Base-by-base conservation (phyloP, 37 sponge, comb jelly and placozoan species). In the Amphimedon queenslandica region DNA sequence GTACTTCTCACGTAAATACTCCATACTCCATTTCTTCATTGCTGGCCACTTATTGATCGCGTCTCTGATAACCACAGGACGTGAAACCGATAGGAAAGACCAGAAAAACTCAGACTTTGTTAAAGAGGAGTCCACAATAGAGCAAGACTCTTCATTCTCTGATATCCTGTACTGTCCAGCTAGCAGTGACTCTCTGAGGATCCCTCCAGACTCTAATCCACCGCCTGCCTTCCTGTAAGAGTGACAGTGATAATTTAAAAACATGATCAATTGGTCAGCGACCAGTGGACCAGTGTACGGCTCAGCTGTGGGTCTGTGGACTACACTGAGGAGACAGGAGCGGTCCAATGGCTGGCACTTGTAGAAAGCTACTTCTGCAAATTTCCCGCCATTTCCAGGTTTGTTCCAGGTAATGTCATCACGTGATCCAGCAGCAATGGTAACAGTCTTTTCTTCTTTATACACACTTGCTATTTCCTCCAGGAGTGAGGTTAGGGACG, bases 31-130 rank as follows among this genome's bases (percentile, higher is more conserved):
- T 76, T 81, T 86, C 18, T 3, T 64, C 57, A 86, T 67, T 53
- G 91, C 87, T 36, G 82, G 76, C 91, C 87, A 90, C 24, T 76
- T 18, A 21, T 73, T 63, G 8, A 41, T 39, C 0, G 74, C 91
- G 20, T 43, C 58, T 37, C 81, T 75, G 23, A 90, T 77, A 2
- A 90, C 51, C n/a, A 90, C 91, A 39, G 91, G 91, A 73, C 57
- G 72, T 4, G 91, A 90, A 4, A 74, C 73, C 55, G 71, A 61
- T 24, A 86, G 60, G 68, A 72, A 90, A 1, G 81, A 55, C 20
- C 41, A 57, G 64, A 81, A 82, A 36, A 86, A 86, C 13, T 71
- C 66, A 53, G 4, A 64, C 31, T 35, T 21, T 21, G 77, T 75
- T 43, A 34, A n/a, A 6, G 82, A 82, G 39, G 73, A 39, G 25